Percentiles rank a stretch among this genome's conserved stretches.
phyloP scores from a whole-genome alignment of 2,797 vertebrate genomes.

The Neopelma chrysocephalum region DNA sequence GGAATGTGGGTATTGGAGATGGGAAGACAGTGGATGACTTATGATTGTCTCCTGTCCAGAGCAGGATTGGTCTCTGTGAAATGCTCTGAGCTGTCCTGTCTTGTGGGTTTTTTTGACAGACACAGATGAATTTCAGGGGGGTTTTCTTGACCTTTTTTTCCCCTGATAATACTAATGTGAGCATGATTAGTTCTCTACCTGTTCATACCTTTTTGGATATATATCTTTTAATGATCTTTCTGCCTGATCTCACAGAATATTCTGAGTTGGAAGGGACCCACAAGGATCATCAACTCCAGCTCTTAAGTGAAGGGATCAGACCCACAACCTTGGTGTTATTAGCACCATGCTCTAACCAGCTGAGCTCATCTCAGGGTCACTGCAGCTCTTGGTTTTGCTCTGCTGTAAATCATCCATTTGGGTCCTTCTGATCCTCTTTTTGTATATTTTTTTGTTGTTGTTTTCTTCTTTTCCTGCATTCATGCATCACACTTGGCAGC shows the following conservation, averaged over 20 bases:
- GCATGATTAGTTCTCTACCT: not conserved
- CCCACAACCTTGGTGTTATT: not conserved
- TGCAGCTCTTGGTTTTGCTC: not conserved
- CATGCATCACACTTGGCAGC: not conserved
- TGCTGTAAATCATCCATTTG: not conserved
- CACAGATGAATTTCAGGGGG: not conserved
- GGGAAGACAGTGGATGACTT: not conserved
- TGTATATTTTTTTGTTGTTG: not conserved
- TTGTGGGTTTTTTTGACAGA: not conserved
- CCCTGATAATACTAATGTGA: not conserved
- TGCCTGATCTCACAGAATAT: not conserved
- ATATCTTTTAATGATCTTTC: not conserved
- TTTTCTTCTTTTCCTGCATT: not conserved
- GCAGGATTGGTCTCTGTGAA: not conserved
- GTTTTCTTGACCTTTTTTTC: not conserved
- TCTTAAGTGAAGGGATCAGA: not conserved
- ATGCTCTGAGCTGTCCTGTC: not conserved
- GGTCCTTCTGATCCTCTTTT: not conserved
- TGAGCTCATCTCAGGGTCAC: not conserved
- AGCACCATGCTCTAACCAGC: not conserved
- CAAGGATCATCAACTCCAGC: not conserved
- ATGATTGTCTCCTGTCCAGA: not conserved
- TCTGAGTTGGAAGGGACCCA: not conserved
- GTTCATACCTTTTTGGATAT: not conserved
- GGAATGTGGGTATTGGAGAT: not conserved